These are phyloP conservation scores for Drosophila mimetica DNA, from an alignment of 2,888 invertebrate species.

Conservation along the genomic window DNA sequence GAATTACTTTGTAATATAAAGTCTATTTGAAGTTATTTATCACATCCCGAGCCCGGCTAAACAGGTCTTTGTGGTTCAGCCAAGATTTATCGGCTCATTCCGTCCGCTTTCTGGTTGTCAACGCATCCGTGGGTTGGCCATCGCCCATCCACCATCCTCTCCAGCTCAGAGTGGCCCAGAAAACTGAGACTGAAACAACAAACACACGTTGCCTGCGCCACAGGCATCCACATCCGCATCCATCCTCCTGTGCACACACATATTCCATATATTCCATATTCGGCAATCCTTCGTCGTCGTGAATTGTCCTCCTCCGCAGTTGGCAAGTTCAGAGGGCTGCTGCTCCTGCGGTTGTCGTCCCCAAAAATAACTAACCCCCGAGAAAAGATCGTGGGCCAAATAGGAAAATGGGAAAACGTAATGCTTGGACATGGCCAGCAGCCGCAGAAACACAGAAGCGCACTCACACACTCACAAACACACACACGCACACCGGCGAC, in stretches of 20 bases:
- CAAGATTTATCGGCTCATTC: slow-evolving; percentile 17
- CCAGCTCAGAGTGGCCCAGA: too few species aligned
- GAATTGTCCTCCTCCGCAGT: slow-evolving; percentile 7
- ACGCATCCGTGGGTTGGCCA: background rate
- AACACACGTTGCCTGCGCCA: too few species aligned
- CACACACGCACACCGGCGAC: slow-evolving; percentile 5
- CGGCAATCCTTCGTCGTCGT: slow-evolving; percentile 19
- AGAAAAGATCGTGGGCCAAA: slow-evolving; percentile 27
- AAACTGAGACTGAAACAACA: too few species aligned
- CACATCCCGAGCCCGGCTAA: slow-evolving; percentile 4
- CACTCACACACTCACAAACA: background rate
- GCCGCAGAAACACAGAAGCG: background rate
- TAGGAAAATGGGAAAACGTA: slow-evolving; percentile 31
- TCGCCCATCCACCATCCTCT: background rate
- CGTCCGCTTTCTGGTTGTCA: slow-evolving; percentile 4
- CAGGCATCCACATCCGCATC: too few species aligned
- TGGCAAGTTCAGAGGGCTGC: slow-evolving; percentile 13
- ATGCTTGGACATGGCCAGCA: slow-evolving; percentile 36
- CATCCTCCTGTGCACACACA: slow-evolving; percentile 9
- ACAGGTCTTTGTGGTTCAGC: slow-evolving; percentile 16
- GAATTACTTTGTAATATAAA: background rate
- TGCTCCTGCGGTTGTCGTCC: slow-evolving; percentile 43
- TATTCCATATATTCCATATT: slow-evolving; percentile 5
- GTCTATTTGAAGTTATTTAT: slow-evolving; percentile 5
- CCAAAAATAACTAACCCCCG: slow-evolving; percentile 75